Percentiles rank a stretch among this genome's conserved stretches.
phyloP scores from a whole-genome alignment of 2,888 invertebrate species.

The Tolmerus cingulatus region DNA sequence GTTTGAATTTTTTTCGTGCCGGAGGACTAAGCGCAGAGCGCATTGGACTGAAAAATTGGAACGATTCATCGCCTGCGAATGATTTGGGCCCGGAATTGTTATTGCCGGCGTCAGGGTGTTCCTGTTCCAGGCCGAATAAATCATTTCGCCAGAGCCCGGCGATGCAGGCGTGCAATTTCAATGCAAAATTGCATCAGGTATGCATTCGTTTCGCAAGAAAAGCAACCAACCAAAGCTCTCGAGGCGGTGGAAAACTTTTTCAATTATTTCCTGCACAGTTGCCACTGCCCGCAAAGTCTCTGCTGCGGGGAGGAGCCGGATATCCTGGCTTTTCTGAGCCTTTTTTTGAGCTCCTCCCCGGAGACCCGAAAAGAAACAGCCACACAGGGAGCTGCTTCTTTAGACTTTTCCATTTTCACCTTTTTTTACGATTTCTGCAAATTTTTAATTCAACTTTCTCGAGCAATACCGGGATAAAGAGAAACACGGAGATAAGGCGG shows the following conservation, averaged over 20 bases:
- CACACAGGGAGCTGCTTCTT: neutral
- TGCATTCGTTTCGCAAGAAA: neutral
- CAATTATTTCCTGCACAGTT: neutral
- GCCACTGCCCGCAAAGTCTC: neutral
- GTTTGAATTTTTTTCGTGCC: neutral
- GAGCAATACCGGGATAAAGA: neutral
- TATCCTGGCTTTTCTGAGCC: neutral
- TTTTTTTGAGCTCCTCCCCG: neutral
- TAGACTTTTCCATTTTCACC: neutral
- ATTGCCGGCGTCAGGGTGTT: neutral
- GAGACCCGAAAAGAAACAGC: neutral
- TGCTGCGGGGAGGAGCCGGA: neutral
- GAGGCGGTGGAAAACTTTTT: neutral
- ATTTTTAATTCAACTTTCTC: neutral
- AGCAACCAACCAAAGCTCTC: neutral
- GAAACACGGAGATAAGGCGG: neutral
- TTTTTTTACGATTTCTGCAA: neutral
- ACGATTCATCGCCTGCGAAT: neutral
- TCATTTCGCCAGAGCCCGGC: neutral
- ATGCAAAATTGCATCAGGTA: neutral
- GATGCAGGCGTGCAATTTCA: neutral
- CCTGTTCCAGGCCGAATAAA: neutral
- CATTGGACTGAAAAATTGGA: neutral
- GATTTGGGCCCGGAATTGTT: neutral
- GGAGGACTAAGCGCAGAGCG: neutral